A percentile compares a stretch with the other conserved stretches of the same genome.
Conservation (phyloP, 2,888 invertebrate species). For the Brachyopa scutellaris region DNA sequence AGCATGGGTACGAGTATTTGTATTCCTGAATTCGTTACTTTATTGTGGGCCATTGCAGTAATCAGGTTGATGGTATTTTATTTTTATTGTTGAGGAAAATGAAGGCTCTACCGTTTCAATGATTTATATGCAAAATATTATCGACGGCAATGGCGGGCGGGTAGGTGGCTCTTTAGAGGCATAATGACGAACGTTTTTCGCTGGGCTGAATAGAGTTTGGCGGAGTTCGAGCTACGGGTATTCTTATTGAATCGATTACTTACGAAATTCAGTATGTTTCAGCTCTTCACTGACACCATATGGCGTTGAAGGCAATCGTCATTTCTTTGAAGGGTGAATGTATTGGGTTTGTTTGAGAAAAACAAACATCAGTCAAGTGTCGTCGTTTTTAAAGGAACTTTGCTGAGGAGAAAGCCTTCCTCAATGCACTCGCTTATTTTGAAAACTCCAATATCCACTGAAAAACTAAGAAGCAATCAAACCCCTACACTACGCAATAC, state of each 20-base stretch:
- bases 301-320: slow-evolving; percentile 46
- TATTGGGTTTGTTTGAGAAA: too few relatives aligned
- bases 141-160: slow-evolving; percentile 28
- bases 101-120: slow-evolving; percentile 58
- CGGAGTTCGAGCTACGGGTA: slow-evolving; percentile 8
- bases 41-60: slow-evolving; percentile 66
- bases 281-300: slow-evolving; percentile 59
- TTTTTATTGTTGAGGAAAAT: slow-evolving; percentile 58
- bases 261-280: slow-evolving; percentile 48
- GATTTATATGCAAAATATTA: slow-evolving; percentile 72
- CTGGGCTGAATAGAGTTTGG: slow-evolving; percentile 1
- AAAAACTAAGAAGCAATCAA: too few relatives aligned
- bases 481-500: too few relatives aligned
- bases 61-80: slow-evolving; percentile 65
- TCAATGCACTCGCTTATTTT: too few relatives aligned
- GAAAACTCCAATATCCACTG: too few relatives aligned
- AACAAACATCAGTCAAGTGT: too few relatives aligned
- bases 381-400: too few relatives aligned
- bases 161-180: slow-evolving; percentile 17
- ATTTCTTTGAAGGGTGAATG: too few relatives aligned
- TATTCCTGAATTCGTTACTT: slow-evolving; percentile 67
- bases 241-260: slow-evolving; percentile 63
- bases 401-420: too few relatives aligned
- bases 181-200: slow-evolving; percentile 62
- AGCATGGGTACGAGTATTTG: slow-evolving; percentile 31